A percentile compares a stretch with the other conserved stretches of the same genome.
These are phyloP conservation scores for Andrena dorsata DNA, from an alignment of 2,888 invertebrate species.

Conservation along the genomic window DNA sequence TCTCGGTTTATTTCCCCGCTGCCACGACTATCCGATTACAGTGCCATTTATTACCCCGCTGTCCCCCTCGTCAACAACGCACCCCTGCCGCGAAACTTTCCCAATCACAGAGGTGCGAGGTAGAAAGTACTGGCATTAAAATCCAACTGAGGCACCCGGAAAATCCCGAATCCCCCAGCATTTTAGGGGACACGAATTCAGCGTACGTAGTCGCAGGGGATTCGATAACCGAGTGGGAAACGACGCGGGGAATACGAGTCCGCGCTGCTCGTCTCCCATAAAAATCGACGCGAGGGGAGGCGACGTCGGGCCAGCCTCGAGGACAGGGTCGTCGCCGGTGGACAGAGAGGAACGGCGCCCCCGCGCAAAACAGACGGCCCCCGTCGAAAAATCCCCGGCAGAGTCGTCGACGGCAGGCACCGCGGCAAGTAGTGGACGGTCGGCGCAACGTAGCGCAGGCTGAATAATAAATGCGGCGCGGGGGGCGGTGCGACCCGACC, in stretches of 20 bases:
- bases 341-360: not conserved
- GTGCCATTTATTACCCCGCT: no score
- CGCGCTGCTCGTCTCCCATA: constrained; percentile 10
- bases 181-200: not conserved
- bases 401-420: constrained; percentile 32
- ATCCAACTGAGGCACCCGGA: no score
- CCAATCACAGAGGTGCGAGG: no score
- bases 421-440: constrained; percentile 43
- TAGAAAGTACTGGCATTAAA: no score
- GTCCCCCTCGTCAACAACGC: no score
- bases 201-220: constrained; percentile 16
- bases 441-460: constrained; percentile 58
- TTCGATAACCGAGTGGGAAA: constrained; percentile 28
- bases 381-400: constrained; percentile 45
- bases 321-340: not conserved
- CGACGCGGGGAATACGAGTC: not conserved
- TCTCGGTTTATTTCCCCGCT: constrained; percentile 8
- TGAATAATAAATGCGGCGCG: constrained; percentile 76
- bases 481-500: constrained; percentile 67
- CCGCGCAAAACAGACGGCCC: constrained; percentile 23
- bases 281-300: constrained; percentile 25
- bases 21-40: not conserved
- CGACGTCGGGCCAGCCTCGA: not conserved
- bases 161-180: no score
- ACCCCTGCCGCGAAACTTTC: no score